These are phyloP conservation scores for Phaedon cochleariae DNA, from an alignment of 2,888 invertebrate species.

Conservation along the genomic window DNA sequence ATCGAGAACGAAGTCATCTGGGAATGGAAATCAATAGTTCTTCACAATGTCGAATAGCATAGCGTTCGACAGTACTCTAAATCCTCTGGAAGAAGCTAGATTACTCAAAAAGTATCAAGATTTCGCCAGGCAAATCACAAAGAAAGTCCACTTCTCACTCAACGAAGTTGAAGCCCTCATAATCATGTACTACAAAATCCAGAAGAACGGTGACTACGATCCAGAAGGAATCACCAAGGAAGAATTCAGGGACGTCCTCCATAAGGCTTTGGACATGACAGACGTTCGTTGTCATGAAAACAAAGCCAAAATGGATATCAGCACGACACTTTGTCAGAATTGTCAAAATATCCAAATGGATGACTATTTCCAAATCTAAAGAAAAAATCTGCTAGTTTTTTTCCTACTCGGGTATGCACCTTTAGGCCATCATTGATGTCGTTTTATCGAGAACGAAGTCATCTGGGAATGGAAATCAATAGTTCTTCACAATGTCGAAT, in stretches of 20 bases:
- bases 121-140: constrained; percentile 66
- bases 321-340: too few relatives aligned
- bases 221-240: constrained; percentile 59
- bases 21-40: neutral
- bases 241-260: constrained; percentile 69
- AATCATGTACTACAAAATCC: constrained; percentile 64
- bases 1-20: neutral
- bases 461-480: neutral
- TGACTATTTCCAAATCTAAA: too few relatives aligned
- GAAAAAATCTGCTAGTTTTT: too few relatives aligned
- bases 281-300: too few relatives aligned
- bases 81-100: constrained; percentile 57
- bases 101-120: constrained; percentile 69
- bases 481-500: too few relatives aligned
- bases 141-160: constrained; percentile 67
- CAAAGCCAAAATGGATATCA: too few relatives aligned
- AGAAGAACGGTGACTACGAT: constrained; percentile 56
- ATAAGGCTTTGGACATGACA: constrained; percentile 75
- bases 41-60: too few relatives aligned
- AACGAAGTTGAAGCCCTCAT: constrained; percentile 67
- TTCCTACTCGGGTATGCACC: too few relatives aligned
- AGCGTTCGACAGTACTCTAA: constrained; percentile 54
- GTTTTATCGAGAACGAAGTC: neutral
- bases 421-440: too few relatives aligned
- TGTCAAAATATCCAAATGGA: too few relatives aligned